Percentiles rank a stretch among this genome's conserved stretches.
Conservation (phyloP, 2,113 vertebrate genomes). For the Brachypteracias leptosomus region DNA sequence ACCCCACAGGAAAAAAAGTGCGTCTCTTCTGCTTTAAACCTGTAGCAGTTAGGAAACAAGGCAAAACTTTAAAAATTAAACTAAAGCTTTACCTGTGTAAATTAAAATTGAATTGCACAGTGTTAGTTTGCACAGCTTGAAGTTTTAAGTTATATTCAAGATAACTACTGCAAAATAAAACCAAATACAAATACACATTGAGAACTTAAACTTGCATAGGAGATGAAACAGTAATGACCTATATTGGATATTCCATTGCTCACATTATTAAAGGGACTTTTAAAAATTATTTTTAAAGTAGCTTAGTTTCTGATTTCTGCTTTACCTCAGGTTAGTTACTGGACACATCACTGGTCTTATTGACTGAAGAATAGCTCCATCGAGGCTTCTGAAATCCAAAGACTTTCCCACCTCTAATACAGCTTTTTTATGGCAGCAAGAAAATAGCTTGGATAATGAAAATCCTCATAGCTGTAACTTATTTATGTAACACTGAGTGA, state of each 20-base stretch:
- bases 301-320: not conserved
- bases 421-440: not conserved
- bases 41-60: not conserved
- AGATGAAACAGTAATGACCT: not conserved
- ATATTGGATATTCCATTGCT: not conserved
- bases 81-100: not conserved
- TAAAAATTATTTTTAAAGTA: too few relatives aligned
- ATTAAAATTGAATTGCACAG: not conserved
- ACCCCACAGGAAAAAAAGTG: not conserved
- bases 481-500: not conserved
- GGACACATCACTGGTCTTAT: not conserved
- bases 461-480: not conserved
- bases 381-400: not conserved
- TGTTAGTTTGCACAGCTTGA: not conserved
- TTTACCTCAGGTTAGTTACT: not conserved
- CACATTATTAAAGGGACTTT: not conserved
- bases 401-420: not conserved
- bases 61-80: not conserved
- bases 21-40: not conserved
- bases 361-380: not conserved
- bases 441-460: not conserved
- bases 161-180: not conserved
- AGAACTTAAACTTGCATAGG: not conserved
- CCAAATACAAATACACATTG: not conserved
- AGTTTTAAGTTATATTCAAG: not conserved